Conservation (phyloP, 2,113 vertebrate genomes). For the Cavia aperea region DNA sequence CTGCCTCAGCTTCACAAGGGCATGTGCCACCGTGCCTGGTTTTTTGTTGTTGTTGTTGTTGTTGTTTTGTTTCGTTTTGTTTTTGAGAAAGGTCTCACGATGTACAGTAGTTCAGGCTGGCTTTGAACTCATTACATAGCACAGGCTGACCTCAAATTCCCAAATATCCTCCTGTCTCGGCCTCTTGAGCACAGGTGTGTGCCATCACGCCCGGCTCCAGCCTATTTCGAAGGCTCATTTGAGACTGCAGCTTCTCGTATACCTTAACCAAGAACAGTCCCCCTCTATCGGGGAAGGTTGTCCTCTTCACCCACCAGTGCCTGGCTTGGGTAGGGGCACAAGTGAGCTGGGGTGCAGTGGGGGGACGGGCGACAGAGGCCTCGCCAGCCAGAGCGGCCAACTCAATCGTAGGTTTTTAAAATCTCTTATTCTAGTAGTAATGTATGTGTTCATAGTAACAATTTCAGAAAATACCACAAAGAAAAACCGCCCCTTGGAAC, state of each 20-base stretch:
- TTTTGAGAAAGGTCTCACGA: not conserved
- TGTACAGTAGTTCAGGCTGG: not conserved
- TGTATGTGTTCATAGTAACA: not conserved
- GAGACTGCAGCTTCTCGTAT: not conserved
- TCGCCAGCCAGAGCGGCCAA: not conserved
- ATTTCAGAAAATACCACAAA: slow-evolving; percentile 31
- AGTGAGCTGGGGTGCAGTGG: not conserved
- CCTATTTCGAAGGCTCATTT: not conserved
- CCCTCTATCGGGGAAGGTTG: not conserved
- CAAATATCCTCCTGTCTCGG: not conserved
- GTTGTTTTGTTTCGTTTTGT: not conserved
- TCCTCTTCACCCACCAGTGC: not conserved
- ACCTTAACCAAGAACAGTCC: not conserved
- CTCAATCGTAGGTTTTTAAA: not conserved
- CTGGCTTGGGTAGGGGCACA: not conserved
- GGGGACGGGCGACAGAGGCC: not conserved
- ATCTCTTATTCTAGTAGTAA: not conserved
- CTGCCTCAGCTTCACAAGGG: not conserved
- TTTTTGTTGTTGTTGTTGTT: not conserved
- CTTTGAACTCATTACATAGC: not conserved
- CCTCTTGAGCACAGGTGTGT: not conserved
- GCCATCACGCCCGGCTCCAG: not conserved
- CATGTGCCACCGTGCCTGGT: not conserved
- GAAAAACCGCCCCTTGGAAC: not conserved
- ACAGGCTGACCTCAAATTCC: not conserved